phyloP scores from a whole-genome alignment of 2,113 vertebrate species.

The Mesitornis unicolor region DNA sequence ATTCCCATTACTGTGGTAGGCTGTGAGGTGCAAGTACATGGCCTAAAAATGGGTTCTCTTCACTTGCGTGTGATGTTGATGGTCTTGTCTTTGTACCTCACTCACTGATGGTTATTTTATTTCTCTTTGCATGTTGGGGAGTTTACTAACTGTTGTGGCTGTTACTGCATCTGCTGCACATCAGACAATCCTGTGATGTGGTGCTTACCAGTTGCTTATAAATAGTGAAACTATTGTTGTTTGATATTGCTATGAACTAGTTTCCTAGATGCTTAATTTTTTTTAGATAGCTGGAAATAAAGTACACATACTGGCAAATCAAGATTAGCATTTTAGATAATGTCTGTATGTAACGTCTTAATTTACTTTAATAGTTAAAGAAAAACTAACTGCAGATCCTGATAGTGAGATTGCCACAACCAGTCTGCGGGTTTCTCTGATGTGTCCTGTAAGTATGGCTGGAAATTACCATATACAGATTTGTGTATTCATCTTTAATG shows the following conservation, averaged over 20 bases:
- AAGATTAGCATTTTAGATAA: not conserved
- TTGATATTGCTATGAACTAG: not conserved
- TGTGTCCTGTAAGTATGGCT: constrained; percentile 91
- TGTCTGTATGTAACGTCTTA: constrained; percentile 55
- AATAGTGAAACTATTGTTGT: too few species aligned
- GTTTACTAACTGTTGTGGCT: too few species aligned
- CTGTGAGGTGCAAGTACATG: too few species aligned
- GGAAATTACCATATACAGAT: not conserved
- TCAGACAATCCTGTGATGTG: too few species aligned
- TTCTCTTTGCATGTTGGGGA: not conserved
- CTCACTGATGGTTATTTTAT: too few species aligned
- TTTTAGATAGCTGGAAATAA: not conserved
- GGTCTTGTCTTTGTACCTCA: too few species aligned
- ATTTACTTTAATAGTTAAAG: constrained; percentile 85
- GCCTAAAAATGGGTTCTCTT: too few species aligned
- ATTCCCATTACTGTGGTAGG: too few species aligned
- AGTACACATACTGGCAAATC: not conserved
- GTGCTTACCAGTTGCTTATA: too few species aligned
- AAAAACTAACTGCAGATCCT: constrained; percentile 96
- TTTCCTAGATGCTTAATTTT: not conserved
- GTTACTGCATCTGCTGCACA: too few species aligned
- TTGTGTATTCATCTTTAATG: not conserved
- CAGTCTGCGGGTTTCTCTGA: constrained; percentile 94
- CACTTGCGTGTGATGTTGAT: too few species aligned
- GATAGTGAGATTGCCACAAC: constrained; percentile 98